Conservation (phyloP, 2,888 invertebrate genomes). For the Phortica magna region DNA sequence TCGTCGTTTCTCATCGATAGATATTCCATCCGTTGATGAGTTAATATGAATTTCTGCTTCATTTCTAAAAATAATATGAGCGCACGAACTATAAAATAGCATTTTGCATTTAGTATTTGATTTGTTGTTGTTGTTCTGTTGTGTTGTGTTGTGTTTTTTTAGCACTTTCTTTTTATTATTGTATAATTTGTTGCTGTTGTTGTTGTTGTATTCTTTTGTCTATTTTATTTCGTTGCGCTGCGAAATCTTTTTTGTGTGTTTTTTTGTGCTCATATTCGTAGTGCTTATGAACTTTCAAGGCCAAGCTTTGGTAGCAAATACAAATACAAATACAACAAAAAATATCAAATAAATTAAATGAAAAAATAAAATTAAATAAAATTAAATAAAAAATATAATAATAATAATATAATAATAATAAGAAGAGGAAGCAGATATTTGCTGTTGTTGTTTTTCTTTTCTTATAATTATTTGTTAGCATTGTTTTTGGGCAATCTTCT, state of each 20-base stretch:
- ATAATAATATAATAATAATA: neutral
- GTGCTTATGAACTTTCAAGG: constrained; percentile 72
- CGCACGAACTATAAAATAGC: constrained; percentile 22
- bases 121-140: neutral
- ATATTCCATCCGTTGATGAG: constrained; percentile 4
- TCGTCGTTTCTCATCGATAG: too few species aligned
- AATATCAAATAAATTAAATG: neutral
- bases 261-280: constrained; percentile 49
- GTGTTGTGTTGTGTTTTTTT: neutral
- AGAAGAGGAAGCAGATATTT: neutral
- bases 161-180: constrained; percentile 1
- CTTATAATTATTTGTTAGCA: neutral
- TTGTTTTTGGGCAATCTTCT: neutral
- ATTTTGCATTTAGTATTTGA: constrained; percentile 24
- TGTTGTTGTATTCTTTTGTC: constrained; percentile 13
- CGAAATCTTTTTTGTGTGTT: constrained; percentile 8
- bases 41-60: constrained; percentile 16
- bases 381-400: neutral
- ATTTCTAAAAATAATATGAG: constrained; percentile 19
- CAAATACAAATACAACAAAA: constrained; percentile 29
- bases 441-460: neutral
- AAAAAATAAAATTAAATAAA: neutral
- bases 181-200: constrained; percentile 20
- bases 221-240: constrained; percentile 26
- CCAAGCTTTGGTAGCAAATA: constrained; percentile 55